These are phyloP conservation scores for Isichthys henryi DNA, from an alignment of 2,113 vertebrate species.

Conservation along the genomic window DNA sequence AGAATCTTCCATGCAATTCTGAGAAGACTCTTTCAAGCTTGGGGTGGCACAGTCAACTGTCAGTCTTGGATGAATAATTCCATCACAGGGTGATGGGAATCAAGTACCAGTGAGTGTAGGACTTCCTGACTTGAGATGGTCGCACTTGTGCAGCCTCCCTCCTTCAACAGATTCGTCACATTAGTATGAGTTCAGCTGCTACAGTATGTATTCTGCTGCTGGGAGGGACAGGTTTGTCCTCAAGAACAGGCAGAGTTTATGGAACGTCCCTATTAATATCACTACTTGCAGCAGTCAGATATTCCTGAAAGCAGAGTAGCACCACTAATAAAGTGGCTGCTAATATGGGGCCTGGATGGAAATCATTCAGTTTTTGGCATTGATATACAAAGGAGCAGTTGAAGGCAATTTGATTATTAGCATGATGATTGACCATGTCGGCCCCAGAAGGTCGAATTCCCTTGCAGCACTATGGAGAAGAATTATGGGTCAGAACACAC, in stretches of 20 bases:
- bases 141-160: background rate
- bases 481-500: background rate
- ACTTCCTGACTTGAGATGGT: background rate
- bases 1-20: background rate
- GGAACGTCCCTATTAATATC: background rate
- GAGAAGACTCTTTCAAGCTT: background rate
- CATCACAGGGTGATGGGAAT: background rate
- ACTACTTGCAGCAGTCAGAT: background rate
- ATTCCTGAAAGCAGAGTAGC: background rate
- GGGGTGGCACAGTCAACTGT: background rate
- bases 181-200: background rate
- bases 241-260: background rate
- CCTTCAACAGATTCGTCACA: background rate
- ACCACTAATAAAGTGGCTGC: background rate
- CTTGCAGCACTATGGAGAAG: background rate
- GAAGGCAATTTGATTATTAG: background rate
- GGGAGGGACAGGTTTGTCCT: background rate
- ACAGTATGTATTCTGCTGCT: background rate
- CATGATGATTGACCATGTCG: background rate
- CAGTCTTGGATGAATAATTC: background rate
- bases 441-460: background rate
- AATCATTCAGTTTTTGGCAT: background rate
- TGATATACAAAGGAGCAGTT: background rate
- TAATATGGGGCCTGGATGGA: background rate
- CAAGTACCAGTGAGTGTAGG: background rate